Conservation (phyloP, 2,888 invertebrate species). For the Fragum sueziense region DNA sequence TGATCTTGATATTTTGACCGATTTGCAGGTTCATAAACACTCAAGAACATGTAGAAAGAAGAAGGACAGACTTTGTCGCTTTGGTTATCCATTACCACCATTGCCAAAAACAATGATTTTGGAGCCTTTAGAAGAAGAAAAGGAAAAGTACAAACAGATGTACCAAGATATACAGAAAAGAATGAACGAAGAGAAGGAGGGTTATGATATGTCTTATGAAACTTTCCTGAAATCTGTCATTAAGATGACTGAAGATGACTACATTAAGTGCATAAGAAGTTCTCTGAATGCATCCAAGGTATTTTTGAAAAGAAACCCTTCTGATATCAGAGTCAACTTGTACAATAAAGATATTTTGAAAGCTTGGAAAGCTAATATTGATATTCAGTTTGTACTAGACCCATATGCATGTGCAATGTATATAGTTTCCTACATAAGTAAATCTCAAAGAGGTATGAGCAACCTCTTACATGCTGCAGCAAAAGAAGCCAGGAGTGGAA, state of each 20-base stretch:
- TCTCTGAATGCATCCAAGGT: slow-evolving; percentile 8
- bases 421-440: slow-evolving; percentile 6
- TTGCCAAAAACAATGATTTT: no score
- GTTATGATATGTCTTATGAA: slow-evolving; percentile 14
- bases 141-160: slow-evolving; percentile 6
- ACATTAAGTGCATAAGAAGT: slow-evolving; percentile 8
- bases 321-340: background rate
- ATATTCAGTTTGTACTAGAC: no score
- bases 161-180: background rate
- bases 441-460: slow-evolving; percentile 24
- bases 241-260: background rate
- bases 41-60: slow-evolving; percentile 31
- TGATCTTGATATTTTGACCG: background rate
- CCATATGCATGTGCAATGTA: no score
- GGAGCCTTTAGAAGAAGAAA: slow-evolving; percentile 7
- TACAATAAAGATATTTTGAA: background rate
- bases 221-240: background rate
- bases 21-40: slow-evolving; percentile 25
- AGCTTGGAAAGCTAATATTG: slow-evolving; percentile 14
- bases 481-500: slow-evolving; percentile 58
- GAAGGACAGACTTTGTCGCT: no score
- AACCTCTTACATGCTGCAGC: slow-evolving; percentile 31
- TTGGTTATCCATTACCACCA: slow-evolving; percentile 25
- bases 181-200: no score
- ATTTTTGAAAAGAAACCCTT: slow-evolving; percentile 14